Evolutionary conservation across 2,797 vertebrate genomes (phyloP).

Genomic region (Chelonia mydas): DNA sequence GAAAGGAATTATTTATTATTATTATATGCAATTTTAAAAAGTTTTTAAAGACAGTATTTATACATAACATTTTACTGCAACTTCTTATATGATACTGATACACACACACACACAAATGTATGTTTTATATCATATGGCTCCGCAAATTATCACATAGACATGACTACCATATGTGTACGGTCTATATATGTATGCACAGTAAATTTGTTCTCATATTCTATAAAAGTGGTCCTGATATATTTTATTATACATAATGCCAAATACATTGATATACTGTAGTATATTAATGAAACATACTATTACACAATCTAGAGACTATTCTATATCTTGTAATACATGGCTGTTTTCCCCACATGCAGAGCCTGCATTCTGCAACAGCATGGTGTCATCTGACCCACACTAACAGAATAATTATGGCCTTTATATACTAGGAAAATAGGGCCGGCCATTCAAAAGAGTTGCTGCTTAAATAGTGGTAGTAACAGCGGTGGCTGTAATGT

Average conservation of each 20-base stretch:
- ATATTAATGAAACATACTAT: not conserved
- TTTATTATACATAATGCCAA: not conserved
- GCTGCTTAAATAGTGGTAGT: conserved; percentile 13
- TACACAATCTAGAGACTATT: not conserved
- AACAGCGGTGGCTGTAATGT: not conserved
- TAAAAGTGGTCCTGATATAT: not conserved
- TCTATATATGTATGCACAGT: rapidly evolving
- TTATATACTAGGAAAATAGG: conserved; percentile 14
- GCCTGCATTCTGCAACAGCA: conserved; percentile 6
- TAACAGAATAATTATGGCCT: conserved; percentile 34
- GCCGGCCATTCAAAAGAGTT: not conserved
- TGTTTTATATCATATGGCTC: not conserved
- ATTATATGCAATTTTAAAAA: not conserved
- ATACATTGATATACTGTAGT: too few species aligned
- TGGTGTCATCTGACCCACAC: not conserved
- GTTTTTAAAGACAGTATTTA: not conserved
- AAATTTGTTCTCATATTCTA: not conserved
- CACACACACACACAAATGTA: too few species aligned
- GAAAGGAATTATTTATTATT: not conserved
- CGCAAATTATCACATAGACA: not conserved
- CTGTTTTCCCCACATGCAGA: not conserved
- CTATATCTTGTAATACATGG: not conserved
- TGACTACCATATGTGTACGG: rapidly evolving
- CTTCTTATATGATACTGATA: not conserved
- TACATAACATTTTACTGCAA: not conserved